phyloP scores from a whole-genome alignment of 1,140 invertebrate species.

The Medauroidea extradentata region DNA sequence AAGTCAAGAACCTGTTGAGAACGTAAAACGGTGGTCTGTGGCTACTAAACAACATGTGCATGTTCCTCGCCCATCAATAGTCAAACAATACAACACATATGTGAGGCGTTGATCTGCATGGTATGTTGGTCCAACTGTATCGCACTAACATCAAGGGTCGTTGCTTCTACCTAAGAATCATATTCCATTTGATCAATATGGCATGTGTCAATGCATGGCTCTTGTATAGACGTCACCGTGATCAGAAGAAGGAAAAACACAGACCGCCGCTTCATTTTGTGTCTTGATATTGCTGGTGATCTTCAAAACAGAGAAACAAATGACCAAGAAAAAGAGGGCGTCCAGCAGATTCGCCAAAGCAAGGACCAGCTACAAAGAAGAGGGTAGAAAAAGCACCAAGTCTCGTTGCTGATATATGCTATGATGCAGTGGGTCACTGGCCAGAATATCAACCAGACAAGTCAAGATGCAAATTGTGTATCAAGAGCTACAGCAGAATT shows the following conservation, averaged over 20 bases:
- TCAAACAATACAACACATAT: too few relatives aligned
- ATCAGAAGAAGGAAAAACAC: too few relatives aligned
- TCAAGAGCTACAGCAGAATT: constrained; percentile 19
- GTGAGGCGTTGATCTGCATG: constrained; percentile 40
- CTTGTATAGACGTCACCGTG: too few relatives aligned
- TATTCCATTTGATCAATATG: constrained; percentile 34
- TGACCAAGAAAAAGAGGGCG: constrained; percentile 36
- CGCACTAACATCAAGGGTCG: constrained; percentile 22
- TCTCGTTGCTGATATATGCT: constrained; percentile 17
- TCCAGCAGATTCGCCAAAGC: constrained; percentile 17
- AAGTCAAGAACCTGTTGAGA: too few relatives aligned
- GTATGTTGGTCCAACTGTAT: constrained; percentile 43
- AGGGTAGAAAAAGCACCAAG: constrained; percentile 12
- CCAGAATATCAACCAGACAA: constrained; percentile 21
- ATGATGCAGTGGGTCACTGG: constrained; percentile 22
- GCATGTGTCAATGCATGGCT: constrained; percentile 14
- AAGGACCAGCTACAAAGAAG: constrained; percentile 9
- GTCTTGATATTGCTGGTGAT: constrained; percentile 32
- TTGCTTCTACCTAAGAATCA: constrained; percentile 26
- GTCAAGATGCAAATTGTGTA: constrained; percentile 21
- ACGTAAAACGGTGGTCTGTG: too few relatives aligned
- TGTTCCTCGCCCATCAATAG: too few relatives aligned
- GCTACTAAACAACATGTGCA: too few relatives aligned
- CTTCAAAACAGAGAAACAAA: constrained; percentile 31
- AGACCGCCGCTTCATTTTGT: too few relatives aligned